A percentile compares a stretch with the other conserved stretches of the same genome.
phyloP scores from a whole-genome alignment of 1,140 invertebrate species.

The Mycetomoellerius zeteki region DNA sequence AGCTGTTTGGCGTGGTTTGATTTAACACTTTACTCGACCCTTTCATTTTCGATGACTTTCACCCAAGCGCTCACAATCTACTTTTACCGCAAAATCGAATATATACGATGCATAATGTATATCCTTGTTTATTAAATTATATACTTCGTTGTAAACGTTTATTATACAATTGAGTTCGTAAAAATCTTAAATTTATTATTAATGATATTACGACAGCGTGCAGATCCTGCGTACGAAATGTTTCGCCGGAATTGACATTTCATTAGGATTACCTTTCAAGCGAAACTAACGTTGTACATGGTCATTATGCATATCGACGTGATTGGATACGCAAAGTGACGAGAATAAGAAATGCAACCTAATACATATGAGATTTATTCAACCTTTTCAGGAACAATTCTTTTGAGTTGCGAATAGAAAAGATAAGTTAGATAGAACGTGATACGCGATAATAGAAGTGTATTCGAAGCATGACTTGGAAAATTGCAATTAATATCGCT shows the following conservation, averaged over 20 bases:
- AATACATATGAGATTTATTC: conserved; percentile 48
- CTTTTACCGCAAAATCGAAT: conserved; percentile 73
- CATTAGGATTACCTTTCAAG: conserved; percentile 53
- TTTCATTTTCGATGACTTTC: conserved; percentile 78
- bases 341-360: conserved; percentile 29
- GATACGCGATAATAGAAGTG: conserved; percentile 2
- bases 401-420: not conserved
- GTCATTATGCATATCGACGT: conserved; percentile 50
- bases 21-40: conserved; percentile 66
- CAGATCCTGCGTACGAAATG: conserved; percentile 19
- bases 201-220: conserved; percentile 42
- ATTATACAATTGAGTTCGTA: conserved; percentile 14
- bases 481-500: conserved; percentile 23
- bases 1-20: conserved; percentile 42
- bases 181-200: conserved; percentile 35
- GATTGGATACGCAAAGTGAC: conserved; percentile 32
- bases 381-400: conserved; percentile 47
- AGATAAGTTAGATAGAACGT: conserved; percentile 5
- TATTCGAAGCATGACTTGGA: not conserved
- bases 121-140: conserved; percentile 43
- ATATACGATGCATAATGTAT: conserved; percentile 38
- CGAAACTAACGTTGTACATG: conserved; percentile 22
- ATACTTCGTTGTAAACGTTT: not conserved
- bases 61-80: conserved; percentile 64
- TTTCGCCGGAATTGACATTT: conserved; percentile 47